A percentile compares a stretch with the other conserved stretches of the same genome.
These are phyloP conservation scores for Dipodomys spectabilis DNA, from an alignment of 2,113 vertebrate genomes.

Conservation along the genomic window DNA sequence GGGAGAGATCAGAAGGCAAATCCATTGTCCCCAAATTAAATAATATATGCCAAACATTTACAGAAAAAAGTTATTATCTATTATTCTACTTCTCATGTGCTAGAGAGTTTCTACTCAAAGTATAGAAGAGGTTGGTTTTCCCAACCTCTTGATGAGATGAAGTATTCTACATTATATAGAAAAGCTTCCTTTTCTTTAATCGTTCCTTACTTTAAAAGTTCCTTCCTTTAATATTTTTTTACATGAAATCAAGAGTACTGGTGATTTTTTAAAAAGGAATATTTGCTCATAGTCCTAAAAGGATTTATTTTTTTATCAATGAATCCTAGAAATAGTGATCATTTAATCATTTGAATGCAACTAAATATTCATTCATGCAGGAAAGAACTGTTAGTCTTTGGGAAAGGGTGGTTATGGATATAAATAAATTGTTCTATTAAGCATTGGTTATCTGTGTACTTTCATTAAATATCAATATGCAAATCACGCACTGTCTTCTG, in stretches of 20 bases:
- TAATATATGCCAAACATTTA: background rate
- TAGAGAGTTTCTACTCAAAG: background rate
- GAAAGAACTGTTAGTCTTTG: background rate
- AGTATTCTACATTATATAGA: background rate
- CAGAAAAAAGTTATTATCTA: background rate
- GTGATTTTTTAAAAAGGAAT: background rate
- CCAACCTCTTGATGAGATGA: background rate
- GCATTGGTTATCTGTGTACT: background rate
- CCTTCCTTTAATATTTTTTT: background rate
- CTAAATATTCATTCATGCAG: background rate
- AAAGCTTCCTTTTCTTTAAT: background rate
- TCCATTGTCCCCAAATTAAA: conserved; percentile 17
- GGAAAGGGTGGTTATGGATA: background rate
- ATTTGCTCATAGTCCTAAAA: background rate
- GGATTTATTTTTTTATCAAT: conserved; percentile 10
- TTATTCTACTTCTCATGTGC: background rate
- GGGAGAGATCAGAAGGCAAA: background rate
- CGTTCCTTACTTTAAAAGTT: background rate
- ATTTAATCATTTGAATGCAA: background rate
- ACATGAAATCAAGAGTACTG: background rate
- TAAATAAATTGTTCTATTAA: conserved; percentile 27
- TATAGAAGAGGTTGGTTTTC: background rate
- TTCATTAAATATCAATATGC: conserved; percentile 27
- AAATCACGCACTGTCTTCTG: background rate
- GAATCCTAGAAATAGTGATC: background rate